Base-by-base conservation (phyloP, 2,888 invertebrate genomes). In the Spilosoma lubricipeda region DNA sequence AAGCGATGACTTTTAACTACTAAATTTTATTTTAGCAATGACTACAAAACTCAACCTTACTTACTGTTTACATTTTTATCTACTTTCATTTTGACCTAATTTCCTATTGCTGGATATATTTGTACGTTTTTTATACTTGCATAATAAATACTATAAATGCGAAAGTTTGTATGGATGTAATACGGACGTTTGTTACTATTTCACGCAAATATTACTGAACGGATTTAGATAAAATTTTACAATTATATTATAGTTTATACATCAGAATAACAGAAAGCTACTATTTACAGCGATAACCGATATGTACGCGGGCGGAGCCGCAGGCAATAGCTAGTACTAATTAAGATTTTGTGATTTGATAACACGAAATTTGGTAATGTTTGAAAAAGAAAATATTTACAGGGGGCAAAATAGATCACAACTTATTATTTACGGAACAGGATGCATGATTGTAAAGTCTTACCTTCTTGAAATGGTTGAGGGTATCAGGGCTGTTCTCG, bases 401-500 rank as follows among this genome's bases (percentile, higher is more conserved):
- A 67, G 18, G 42, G 42, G 30, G 30, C 33, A 67, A 67, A 48
- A 48, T 67, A 63, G 33, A 45, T 48, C 18, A 5, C 20, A 30
- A 15, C 30, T 63, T 64, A 11, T 72, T 23, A 45, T 56, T 23
- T 42, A 67, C 2, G 3, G 20, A 8, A 66, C 63, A 74, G 69
- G 39, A 23, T 73, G 73, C 20, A 48, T 59, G 64, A 36, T 74
- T 13, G n/a, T 69, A 36, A 59, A 11, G 11, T 79, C 90, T 96
- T 95, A 99, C 99, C 98, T 99, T 99, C 96, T 99, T 99, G 93
- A 99, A 99, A 95, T 99, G 99, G 93, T 98, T 98, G 84, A 99
- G 96, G 3, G 99, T 99, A 92, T 99, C 99, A 18, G 98, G 98
- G 92, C 99, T 99, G 92, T 98, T 98, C 93, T 99, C 99, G 93